These are phyloP conservation scores for Umimayanthus chanpuru DNA, from an alignment of 92 coral and sea anemone species.

Conservation along the genomic window DNA sequence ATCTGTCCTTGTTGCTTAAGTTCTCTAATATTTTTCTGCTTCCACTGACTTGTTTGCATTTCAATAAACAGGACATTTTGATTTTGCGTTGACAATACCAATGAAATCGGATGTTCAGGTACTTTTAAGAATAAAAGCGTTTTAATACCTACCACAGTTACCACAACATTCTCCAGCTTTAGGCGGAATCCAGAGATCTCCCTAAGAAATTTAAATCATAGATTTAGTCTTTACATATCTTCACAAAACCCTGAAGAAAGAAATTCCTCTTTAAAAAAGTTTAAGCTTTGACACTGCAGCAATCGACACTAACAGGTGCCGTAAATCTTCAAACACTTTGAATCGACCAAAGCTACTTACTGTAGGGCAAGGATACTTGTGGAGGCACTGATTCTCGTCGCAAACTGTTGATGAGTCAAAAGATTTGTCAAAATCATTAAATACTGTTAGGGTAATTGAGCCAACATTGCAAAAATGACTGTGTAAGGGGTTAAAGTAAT, in stretches of 20 bases:
- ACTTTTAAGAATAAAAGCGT: neutral
- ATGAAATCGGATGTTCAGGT: neutral
- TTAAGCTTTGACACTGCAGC: too few relatives aligned
- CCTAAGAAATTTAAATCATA: conserved; percentile 19
- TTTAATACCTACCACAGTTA: conserved; percentile 48
- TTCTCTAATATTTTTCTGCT: too few relatives aligned
- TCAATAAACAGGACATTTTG: too few relatives aligned
- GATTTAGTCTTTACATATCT: neutral
- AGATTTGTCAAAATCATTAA: neutral
- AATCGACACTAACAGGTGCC: neutral
- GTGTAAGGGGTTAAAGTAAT: neutral
- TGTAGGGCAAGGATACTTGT: conserved; percentile 60
- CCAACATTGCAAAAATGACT: neutral
- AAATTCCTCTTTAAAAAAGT: too few relatives aligned
- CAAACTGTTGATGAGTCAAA: conserved; percentile 46
- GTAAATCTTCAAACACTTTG: too few relatives aligned
- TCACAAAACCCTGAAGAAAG: neutral
- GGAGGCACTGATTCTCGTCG: conserved; percentile 53
- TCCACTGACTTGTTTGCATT: neutral
- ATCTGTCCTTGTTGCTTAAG: too few relatives aligned
- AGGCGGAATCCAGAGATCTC: conserved; percentile 48
- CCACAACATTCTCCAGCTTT: conserved; percentile 58
- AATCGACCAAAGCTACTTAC: conserved; percentile 39
- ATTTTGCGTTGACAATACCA: neutral
- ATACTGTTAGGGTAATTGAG: neutral